Evolutionary conservation across 2,797 vertebrate genomes (phyloP).

Genomic region (Champsocephalus esox): DNA sequence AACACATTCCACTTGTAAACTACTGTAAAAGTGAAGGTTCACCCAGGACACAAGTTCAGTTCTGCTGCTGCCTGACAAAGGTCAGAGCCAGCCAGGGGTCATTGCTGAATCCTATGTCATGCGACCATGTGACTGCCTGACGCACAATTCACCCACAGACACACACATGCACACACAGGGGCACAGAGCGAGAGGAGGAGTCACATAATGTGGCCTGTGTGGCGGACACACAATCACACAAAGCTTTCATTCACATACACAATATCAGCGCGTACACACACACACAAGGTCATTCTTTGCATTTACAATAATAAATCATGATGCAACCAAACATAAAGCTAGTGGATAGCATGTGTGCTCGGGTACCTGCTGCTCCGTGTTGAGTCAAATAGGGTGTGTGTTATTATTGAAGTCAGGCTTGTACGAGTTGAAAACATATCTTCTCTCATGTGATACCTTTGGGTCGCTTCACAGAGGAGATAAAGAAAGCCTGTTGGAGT

Average conservation of each 20-base stretch:
- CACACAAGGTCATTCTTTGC: conserved; percentile 20
- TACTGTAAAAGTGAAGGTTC: not conserved
- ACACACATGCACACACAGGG: conserved; percentile 17
- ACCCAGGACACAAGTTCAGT: conserved; percentile 4
- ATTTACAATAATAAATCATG: conserved; percentile 9
- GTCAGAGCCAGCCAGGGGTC: conserved; percentile 30
- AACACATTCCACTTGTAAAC: not conserved
- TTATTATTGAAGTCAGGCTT: not conserved
- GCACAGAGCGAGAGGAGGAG: conserved; percentile 1
- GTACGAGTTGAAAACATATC: not conserved
- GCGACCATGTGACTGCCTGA: conserved; percentile 43
- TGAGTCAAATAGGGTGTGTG: not conserved
- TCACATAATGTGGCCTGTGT: conserved; percentile 31
- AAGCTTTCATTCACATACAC: conserved; percentile 36
- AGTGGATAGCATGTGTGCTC: not conserved
- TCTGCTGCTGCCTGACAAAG: not conserved
- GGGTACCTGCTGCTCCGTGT: not conserved
- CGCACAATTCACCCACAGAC: conserved; percentile 26
- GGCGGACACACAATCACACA: conserved; percentile 32
- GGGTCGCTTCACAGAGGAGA: not conserved
- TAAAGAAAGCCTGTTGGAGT: not conserved
- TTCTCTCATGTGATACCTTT: not conserved
- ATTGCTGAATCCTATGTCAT: conserved; percentile 14
- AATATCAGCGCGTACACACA: not conserved
- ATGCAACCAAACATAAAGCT: not conserved